These are phyloP conservation scores for Lagenorhynchus albirostris DNA, from an alignment of 2,113 vertebrate species.

Conservation along the genomic window DNA sequence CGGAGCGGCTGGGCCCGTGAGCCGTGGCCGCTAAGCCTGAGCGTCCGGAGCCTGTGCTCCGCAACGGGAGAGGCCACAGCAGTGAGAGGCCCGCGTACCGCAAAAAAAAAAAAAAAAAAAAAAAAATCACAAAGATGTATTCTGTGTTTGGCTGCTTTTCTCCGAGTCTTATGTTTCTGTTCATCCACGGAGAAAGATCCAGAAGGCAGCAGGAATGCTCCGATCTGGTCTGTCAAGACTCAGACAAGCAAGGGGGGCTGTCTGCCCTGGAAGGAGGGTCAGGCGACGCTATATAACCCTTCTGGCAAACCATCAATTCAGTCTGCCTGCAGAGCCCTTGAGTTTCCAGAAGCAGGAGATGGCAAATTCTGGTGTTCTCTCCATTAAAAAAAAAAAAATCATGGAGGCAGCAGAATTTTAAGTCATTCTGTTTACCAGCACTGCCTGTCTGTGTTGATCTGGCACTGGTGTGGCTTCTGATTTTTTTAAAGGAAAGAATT, in stretches of 20 bases:
- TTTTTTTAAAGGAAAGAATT: not conserved
- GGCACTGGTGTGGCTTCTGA: not conserved
- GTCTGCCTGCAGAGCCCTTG: not conserved
- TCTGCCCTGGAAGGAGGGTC: not conserved
- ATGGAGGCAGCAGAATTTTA: not conserved
- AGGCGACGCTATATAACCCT: fast-evolving
- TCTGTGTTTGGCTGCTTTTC: not conserved
- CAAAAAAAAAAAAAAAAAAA: no score
- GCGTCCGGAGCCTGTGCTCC: no score
- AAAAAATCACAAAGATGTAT: not conserved
- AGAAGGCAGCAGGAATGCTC: not conserved
- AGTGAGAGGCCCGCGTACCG: no score
- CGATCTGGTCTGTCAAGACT: not conserved
- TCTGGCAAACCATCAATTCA: fast-evolving
- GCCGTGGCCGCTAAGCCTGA: no score
- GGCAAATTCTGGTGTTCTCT: not conserved
- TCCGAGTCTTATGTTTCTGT: not conserved
- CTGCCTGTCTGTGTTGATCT: not conserved
- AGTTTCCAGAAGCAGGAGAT: not conserved
- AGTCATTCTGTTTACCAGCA: fast-evolving
- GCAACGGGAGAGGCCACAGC: no score
- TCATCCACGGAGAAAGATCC: not conserved
- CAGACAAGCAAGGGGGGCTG: not conserved
- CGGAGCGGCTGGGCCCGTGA: no score
- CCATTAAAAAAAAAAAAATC: not conserved